Percentiles rank a stretch among this genome's conserved stretches.
Evolutionary conservation across 1,140 invertebrate genomes (phyloP).

Genomic region (Aleiodes sp.): DNA sequence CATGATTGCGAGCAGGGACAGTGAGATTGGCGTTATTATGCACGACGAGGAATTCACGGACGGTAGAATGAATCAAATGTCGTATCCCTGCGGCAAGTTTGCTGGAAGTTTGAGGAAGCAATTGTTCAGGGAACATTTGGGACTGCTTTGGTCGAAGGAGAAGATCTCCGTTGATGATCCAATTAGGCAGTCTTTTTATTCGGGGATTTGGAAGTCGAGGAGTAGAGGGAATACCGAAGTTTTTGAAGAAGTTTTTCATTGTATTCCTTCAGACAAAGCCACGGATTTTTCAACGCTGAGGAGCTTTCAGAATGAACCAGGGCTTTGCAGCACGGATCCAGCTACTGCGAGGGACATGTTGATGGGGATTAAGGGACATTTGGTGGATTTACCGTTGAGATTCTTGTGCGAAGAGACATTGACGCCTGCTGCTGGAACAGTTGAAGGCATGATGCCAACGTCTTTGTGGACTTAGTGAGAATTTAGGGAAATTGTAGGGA

Average conservation of each 20-base stretch:
- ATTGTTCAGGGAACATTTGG: constrained; percentile 91
- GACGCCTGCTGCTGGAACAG: constrained; percentile 79
- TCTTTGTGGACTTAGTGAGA: constrained; percentile 76
- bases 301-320: constrained; percentile 74
- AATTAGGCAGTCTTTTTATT: constrained; percentile 80
- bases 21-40: constrained; percentile 90
- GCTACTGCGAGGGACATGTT: constrained; percentile 75
- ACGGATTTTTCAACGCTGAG: constrained; percentile 78
- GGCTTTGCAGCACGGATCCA: constrained; percentile 75
- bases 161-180: constrained; percentile 78
- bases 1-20: constrained; percentile 90
- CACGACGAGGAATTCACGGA: constrained; percentile 85
- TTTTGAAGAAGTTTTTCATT: constrained; percentile 89
- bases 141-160: constrained; percentile 64
- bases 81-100: constrained; percentile 84
- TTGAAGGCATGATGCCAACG: constrained; percentile 86
- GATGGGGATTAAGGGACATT: constrained; percentile 79
- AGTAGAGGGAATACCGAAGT: constrained; percentile 85
- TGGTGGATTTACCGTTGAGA: constrained; percentile 86
- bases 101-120: constrained; percentile 84
- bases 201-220: constrained; percentile 79
- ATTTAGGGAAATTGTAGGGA: background rate
- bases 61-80: constrained; percentile 81
- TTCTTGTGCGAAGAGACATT: constrained; percentile 87
- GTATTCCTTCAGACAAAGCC: constrained; percentile 84